Evolutionary conservation across 2,888 invertebrate species (phyloP), one percentile per base, ranked within the genome.

Genomic region (Agrilus biguttatus): DNA sequence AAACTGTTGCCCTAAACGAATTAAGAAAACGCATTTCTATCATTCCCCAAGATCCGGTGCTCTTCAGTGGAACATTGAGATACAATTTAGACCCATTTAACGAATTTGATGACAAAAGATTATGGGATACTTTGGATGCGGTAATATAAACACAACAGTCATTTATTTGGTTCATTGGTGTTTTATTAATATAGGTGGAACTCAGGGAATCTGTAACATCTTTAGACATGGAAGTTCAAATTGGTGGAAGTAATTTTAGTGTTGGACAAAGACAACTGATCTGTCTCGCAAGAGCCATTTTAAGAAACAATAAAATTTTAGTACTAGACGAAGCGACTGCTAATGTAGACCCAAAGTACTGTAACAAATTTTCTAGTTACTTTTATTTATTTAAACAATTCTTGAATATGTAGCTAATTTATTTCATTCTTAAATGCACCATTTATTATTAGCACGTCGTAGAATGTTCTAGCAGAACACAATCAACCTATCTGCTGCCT

Each of bases 301-400:
- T 86, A 3, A 68, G 78, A 36, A 76, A 77, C 43, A 83, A 82
- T 57, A 75, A 70, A 45, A 73, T 85, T 39, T 70, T 85, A 1
- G 73, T 89, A 88, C 47, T 51, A 23, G 89, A 90, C 56, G 90
- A 90, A 62, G 89, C 89, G 14, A 89, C 89, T 0, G 87, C 89
- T 1, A 89, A 88, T 59, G 86, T 89, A 7, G 88, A 90, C 65
- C 83, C 48, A 35, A 46, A 43, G 50, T 50, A 44, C 36, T 42
- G 19, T 19, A 19, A 4, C 19, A n/a, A n/a, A n/a, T n/a, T n/a
- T n/a, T n/a, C n/a, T n/a, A n/a, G n/a, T n/a, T n/a, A n/a, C n/a
- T n/a, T n/a, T n/a, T n/a, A n/a, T n/a, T n/a, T n/a, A n/a, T n/a
- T n/a, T n/a, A n/a, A n/a, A n/a, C n/a, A n/a, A n/a, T n/a, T n/a